Evolutionary conservation across 2,888 invertebrate species (phyloP).

Genomic region (Drosophila algonquin): DNA sequence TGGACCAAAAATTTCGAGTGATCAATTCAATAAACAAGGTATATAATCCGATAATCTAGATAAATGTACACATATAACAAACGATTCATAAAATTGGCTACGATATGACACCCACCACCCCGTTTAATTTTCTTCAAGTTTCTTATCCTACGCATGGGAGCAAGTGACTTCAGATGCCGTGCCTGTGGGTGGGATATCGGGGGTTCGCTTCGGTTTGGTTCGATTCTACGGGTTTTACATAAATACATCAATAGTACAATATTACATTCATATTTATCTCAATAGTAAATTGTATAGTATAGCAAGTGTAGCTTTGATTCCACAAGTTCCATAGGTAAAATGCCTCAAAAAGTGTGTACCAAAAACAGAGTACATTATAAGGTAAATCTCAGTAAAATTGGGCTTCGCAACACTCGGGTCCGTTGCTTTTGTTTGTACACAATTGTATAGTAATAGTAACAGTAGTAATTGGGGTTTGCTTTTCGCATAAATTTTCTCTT

Average conservation of each 20-base stretch:
- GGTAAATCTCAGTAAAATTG: constrained; percentile 69
- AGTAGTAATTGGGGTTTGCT: constrained; percentile 18
- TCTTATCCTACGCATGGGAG: not conserved
- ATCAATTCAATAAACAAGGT: constrained; percentile 11
- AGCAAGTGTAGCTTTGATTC: constrained; percentile 40
- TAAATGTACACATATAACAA: constrained; percentile 16
- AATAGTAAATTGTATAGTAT: constrained; percentile 36
- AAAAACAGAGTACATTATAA: constrained; percentile 68
- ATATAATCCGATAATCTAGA: constrained; percentile 1
- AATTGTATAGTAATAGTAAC: constrained; percentile 41
- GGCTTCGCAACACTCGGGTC: constrained; percentile 16
- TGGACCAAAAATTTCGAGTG: constrained; percentile 8
- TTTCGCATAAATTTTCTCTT: constrained; percentile 30
- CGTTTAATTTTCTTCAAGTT: not conserved
- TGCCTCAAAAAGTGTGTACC: constrained; percentile 76
- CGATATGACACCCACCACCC: constrained; percentile 35
- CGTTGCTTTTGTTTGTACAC: constrained; percentile 42
- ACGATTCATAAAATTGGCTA: constrained; percentile 54
- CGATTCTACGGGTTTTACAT: constrained; percentile 35
- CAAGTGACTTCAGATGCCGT: not conserved
- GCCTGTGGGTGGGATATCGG: constrained; percentile 1
- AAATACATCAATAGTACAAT: constrained; percentile 26
- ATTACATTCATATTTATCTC: constrained; percentile 42
- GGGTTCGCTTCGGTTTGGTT: constrained; percentile 10
- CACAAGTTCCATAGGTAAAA: constrained; percentile 59